Conservation (phyloP, 1,140 invertebrate species). For the Drosophila varians region DNA sequence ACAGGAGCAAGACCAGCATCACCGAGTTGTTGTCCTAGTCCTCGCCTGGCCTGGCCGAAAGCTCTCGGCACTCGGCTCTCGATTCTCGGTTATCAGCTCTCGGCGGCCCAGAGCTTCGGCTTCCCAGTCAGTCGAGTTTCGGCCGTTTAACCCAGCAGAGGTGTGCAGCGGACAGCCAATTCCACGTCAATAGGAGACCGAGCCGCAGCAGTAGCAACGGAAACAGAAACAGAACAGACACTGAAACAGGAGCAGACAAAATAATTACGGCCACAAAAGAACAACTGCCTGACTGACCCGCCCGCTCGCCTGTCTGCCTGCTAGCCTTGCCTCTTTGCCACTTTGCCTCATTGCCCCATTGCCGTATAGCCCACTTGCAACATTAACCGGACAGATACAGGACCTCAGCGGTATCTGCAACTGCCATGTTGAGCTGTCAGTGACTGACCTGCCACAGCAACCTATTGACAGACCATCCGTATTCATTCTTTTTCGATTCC, state of each 20-base stretch:
- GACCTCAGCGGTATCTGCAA: slow-evolving; percentile 22
- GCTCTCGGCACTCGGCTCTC: slow-evolving; percentile 38
- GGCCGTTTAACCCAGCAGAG: slow-evolving; percentile 73
- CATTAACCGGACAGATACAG: not conserved
- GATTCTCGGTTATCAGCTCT: slow-evolving; percentile 6
- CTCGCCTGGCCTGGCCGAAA: slow-evolving; percentile 72
- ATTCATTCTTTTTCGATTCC: slow-evolving; percentile 15
- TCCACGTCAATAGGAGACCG: slow-evolving; percentile 11
- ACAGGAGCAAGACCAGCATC: slow-evolving; percentile 20
- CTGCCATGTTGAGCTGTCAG: slow-evolving; percentile 23
- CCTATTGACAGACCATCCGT: slow-evolving; percentile 24
- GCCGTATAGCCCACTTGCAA: slow-evolving; percentile 3
- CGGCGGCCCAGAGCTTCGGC: slow-evolving; percentile 18
- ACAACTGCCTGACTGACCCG: slow-evolving; percentile 10
- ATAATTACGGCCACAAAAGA: slow-evolving; percentile 34
- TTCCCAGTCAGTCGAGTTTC: slow-evolving; percentile 71
- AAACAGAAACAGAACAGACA: slow-evolving; percentile 15
- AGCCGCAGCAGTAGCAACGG: slow-evolving; percentile 22
- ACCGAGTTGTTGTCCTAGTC: slow-evolving; percentile 74
- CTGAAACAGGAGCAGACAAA: slow-evolving; percentile 26
- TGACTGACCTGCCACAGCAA: slow-evolving; percentile 16
- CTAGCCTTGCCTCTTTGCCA: not conserved
- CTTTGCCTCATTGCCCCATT: not conserved
- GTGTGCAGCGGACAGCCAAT: slow-evolving; percentile 59
- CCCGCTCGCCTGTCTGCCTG: not conserved